Percentiles rank a stretch among this genome's conserved stretches.
Evolutionary conservation across 2,797 vertebrate species (phyloP).

Genomic region (Orientallactaga sibirica): DNA sequence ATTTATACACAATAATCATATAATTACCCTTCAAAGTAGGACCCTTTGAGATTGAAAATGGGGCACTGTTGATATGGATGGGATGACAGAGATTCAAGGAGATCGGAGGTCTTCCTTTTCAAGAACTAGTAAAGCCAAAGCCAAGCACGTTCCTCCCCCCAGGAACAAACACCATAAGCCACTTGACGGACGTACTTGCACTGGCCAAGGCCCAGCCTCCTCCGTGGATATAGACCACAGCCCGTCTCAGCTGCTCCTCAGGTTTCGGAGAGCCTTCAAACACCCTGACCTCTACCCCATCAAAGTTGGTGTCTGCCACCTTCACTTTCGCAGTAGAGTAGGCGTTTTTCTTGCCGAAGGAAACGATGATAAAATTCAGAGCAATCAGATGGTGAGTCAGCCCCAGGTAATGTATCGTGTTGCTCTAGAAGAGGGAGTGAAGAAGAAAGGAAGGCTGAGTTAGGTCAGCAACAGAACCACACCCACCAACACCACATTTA

Average conservation of each 20-base stretch:
- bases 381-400: conserved; percentile 88
- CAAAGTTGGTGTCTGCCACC: conserved; percentile 92
- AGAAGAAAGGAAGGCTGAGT: not conserved
- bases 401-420: conserved; percentile 90
- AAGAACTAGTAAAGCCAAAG: not conserved
- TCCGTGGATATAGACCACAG: conserved; percentile 94
- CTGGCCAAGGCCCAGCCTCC: conserved; percentile 96
- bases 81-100: too few species aligned
- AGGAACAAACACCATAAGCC: not conserved
- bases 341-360: conserved; percentile 87
- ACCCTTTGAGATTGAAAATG: not conserved
- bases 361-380: conserved; percentile 86
- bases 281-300: conserved; percentile 92
- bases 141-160: not conserved
- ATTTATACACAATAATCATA: not conserved
- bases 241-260: conserved; percentile 90
- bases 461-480: not conserved
- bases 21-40: not conserved
- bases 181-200: conserved; percentile 90
- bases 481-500: not conserved
- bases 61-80: not conserved
- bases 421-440: conserved; percentile 86
- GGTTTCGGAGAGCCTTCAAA: conserved; percentile 90
- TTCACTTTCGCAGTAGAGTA: conserved; percentile 86
- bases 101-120: not conserved